These are phyloP conservation scores for Oreochromis tanganicae DNA, from an alignment of 2,113 vertebrate genomes.

Conservation along the genomic window DNA sequence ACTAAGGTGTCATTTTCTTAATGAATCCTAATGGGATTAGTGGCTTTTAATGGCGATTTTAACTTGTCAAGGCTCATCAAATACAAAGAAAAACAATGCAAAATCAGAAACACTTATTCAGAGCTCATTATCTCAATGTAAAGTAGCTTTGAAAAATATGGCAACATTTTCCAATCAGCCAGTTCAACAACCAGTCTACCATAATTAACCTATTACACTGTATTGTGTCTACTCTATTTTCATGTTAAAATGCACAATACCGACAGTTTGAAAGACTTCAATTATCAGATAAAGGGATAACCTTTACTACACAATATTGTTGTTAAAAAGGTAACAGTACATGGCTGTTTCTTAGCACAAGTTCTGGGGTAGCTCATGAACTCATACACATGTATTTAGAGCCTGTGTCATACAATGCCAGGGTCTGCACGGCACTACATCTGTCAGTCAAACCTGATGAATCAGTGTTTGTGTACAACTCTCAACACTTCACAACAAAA, in stretches of 20 bases:
- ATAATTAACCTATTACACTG: neutral
- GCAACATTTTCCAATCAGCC: neutral
- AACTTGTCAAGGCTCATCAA: neutral
- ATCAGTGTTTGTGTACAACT: neutral
- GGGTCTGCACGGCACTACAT: neutral
- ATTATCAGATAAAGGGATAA: neutral
- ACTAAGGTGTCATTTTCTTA: constrained; percentile 2
- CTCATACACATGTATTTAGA: neutral
- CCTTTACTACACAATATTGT: neutral
- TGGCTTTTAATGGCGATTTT: neutral
- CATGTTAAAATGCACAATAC: neutral
- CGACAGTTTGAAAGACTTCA: neutral
- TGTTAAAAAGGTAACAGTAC: neutral
- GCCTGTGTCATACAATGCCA: neutral
- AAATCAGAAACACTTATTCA: neutral
- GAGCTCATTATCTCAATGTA: neutral
- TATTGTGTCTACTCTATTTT: neutral
- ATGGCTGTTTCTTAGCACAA: neutral
- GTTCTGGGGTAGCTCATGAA: neutral
- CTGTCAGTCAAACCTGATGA: neutral
- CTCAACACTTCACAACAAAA: neutral
- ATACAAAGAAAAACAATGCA: constrained; percentile 1
- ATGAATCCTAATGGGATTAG: constrained; percentile 51
- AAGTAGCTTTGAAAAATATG: neutral
- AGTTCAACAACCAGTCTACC: neutral